phyloP scores from a whole-genome alignment of 2,888 invertebrate species.

The Erpobdella octoculata region DNA sequence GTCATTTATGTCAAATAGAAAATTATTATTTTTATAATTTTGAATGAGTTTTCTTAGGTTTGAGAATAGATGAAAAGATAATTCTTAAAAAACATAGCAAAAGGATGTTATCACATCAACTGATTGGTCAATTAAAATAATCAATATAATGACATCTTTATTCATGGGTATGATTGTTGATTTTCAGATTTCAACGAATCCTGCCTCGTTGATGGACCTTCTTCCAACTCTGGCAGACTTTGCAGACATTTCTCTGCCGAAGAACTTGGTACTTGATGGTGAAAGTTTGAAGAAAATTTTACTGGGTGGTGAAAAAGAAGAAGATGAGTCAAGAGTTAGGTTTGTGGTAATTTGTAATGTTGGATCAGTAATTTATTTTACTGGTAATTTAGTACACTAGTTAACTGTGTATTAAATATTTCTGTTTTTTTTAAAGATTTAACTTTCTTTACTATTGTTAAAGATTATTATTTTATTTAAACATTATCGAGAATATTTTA shows the following conservation, averaged over 20 bases:
- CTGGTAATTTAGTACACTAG: too few relatives aligned
- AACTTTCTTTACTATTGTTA: neutral
- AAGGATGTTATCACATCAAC: neutral
- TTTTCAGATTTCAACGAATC: conserved; percentile 33
- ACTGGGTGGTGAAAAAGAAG: conserved; percentile 12
- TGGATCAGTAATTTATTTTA: neutral
- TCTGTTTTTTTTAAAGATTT: neutral
- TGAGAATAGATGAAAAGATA: neutral
- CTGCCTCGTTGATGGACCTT: conserved; percentile 37
- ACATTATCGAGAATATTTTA: neutral
- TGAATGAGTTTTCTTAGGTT: neutral
- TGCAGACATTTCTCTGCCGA: conserved; percentile 32
- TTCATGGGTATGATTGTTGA: neutral
- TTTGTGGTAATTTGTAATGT: neutral
- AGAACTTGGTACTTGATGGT: conserved; percentile 36
- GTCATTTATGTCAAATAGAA: neutral
- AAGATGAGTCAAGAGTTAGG: conserved; percentile 18
- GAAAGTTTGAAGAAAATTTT: conserved; percentile 31
- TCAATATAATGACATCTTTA: neutral
- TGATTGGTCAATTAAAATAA: neutral
- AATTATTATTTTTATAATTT: too few relatives aligned
- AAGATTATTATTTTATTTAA: neutral
- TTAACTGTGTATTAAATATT: neutral
- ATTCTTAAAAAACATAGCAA: too few relatives aligned
- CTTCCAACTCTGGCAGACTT: conserved; percentile 37